Base-by-base conservation (phyloP, 2,797 vertebrate species). In the Pseudopleuronectes americanus region DNA sequence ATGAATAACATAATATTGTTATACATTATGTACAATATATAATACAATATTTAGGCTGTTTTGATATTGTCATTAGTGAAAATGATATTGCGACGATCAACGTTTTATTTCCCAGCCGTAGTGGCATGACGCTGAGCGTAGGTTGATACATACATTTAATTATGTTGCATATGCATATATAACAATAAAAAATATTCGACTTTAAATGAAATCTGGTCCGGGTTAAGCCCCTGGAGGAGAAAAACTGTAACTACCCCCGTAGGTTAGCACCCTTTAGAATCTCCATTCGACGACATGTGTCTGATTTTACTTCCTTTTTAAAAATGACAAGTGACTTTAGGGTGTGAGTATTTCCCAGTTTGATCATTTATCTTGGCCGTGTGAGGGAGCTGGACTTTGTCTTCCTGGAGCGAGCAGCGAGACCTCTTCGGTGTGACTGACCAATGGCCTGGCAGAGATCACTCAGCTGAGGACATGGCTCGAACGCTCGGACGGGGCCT, bases 371-470 rank as follows among this genome's bases (percentile, higher is more conserved):
- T 21, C 47, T 8, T 19, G 1, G 0, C 9, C 36, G 45, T 1
- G 0, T 31, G 45, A 58, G 6, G 24, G 49, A 76, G 54, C 47
- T 73, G 87, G 84, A 89, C 87, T 87, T 84, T 81, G 86, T 6
- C 73, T 76, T 31, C 10, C 2, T 24, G 23, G 45, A 31, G 24
- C 5, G 53, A 45, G 54, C 28, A 41, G 23, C 3, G 24, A 54
- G 38, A 36, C 71, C 41, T 19, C 28, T 24, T 64, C 17, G 22
- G 24, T 24, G 38, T 17, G 48, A 65, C 69, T 61, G 84, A 60
- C 87, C 81, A 87, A 85, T 76, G 26, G 64, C 57, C 66, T 68
- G 62, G 33, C 54, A 38, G 57, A 1, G 57, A 31, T 19, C 79
- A 33, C 22, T 19, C 58, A 28, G 76, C 51, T 5, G 63, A 6